Base-by-base conservation (phyloP, 2,113 vertebrate genomes). In the Microcebus lehilahytsara region DNA sequence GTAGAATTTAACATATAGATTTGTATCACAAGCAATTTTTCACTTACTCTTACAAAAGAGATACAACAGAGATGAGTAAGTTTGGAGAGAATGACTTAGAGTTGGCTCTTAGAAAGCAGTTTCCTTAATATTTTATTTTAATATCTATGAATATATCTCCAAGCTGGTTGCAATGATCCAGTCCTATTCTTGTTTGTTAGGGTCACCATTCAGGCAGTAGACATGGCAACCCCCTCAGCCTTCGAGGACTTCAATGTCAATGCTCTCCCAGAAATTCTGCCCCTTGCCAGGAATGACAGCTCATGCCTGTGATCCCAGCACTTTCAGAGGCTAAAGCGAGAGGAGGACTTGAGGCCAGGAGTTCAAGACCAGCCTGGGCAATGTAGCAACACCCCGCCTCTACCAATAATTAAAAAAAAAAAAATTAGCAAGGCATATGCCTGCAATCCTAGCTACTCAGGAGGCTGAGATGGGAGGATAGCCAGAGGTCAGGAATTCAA, bases 1-100 rank as follows among this genome's bases (percentile, higher is more conserved):
- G 49, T 66, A 60, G 80, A 67, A 89, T 71, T 89, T 89, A 88
- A 92, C 88, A 87, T 58, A 72, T 5, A 92, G 51, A 72, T 69
- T 91, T 92, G 4, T 42, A 95, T 78, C 89, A 96, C 89, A 86
- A 80, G 51, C 85, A 49, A 42, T 49, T 91, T 89, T 95, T 90
- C 22, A 83, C n/a, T 85, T 67, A 85, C 56, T 94, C 72, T 96
- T 87, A 60, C 37, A 72, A 92, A 85, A 89, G 25, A 66, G 3
- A 86, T 25, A 80, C 27, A 85, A 86, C 53, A 60, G 51, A 77
- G 60, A 78, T 78, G 9, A 53, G 40, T 53, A 79, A 53, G 74
- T 79, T 42, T 93, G 32, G 30, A 88, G 9, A 74, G 40, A 85
- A 80, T 9, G 14, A 62, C 75, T 64, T 42, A 32, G 42, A 92